A percentile compares a stretch with the other conserved stretches of the same genome.
These are phyloP conservation scores for Crenuchus spilurus DNA, from an alignment of 2,797 vertebrate genomes.

Conservation along the genomic window DNA sequence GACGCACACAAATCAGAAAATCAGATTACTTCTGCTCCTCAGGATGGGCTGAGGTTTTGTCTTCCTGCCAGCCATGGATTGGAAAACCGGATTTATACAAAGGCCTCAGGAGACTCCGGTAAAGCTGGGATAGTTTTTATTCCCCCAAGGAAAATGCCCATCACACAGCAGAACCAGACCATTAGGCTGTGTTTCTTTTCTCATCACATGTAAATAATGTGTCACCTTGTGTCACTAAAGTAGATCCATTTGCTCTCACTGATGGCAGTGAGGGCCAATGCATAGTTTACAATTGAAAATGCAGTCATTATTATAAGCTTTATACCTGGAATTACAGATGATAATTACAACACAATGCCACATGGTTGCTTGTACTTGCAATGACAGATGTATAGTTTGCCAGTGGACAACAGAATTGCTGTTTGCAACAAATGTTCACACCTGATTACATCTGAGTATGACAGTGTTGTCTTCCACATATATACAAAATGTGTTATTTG, in stretches of 20 bases:
- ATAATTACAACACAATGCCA: too few relatives aligned
- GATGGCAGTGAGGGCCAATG: too few relatives aligned
- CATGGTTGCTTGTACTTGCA: too few relatives aligned
- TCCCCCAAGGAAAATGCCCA: not conserved
- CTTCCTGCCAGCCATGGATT: constrained; percentile 24
- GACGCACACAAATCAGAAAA: constrained; percentile 25
- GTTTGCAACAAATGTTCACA: too few relatives aligned
- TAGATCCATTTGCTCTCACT: not conserved
- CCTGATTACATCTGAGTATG: too few relatives aligned
- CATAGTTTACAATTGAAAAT: too few relatives aligned
- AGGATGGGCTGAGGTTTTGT: constrained; percentile 27
- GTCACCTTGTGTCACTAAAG: not conserved
- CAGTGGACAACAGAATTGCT: too few relatives aligned
- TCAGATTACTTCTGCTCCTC: constrained; percentile 31
- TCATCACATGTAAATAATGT: not conserved
- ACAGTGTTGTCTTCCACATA: too few relatives aligned
- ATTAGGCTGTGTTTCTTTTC: not conserved
- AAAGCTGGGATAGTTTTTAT: not conserved
- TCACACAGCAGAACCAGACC: not conserved
- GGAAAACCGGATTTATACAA: constrained; percentile 11
- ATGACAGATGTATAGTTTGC: too few relatives aligned
- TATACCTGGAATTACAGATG: not conserved
- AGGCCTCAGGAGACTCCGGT: constrained; percentile 1
- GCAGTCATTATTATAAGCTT: not conserved
- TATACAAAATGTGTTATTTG: too few relatives aligned